Percentiles rank a stretch among this genome's conserved stretches.
Evolutionary conservation across 2,797 vertebrate genomes (phyloP).

Genomic region (Podarcis lilfordi): DNA sequence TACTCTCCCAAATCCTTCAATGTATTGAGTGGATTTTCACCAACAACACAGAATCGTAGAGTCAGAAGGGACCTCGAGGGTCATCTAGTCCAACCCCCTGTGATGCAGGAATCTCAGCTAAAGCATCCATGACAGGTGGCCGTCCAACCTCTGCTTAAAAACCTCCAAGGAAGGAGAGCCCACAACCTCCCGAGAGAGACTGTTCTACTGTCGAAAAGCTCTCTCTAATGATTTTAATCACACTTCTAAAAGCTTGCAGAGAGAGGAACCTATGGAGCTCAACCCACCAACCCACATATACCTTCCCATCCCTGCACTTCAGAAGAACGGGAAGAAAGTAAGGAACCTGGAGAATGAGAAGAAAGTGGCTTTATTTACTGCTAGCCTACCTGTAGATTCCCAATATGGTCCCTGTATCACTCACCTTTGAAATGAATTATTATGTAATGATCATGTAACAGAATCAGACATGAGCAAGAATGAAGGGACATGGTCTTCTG

Average conservation of each 20-base stretch:
- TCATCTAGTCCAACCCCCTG: too few relatives aligned
- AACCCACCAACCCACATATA: not conserved
- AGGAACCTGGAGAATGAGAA: constrained; percentile 31
- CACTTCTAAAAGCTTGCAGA: not conserved
- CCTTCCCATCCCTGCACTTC: not conserved
- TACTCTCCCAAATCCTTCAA: not conserved
- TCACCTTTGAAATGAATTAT: constrained; percentile 52
- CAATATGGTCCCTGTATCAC: constrained; percentile 48
- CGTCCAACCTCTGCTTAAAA: too few relatives aligned
- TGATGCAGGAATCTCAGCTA: too few relatives aligned
- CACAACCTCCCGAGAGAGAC: too few relatives aligned
- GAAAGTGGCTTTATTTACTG: constrained; percentile 22
- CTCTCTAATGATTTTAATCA: not conserved
- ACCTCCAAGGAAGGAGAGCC: too few relatives aligned
- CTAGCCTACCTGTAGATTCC: constrained; percentile 44
- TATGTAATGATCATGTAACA: constrained; percentile 48
- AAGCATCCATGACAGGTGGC: too few relatives aligned
- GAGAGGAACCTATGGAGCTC: not conserved
- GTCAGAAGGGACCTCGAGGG: too few relatives aligned
- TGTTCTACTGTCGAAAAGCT: too few relatives aligned
- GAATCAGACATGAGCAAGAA: constrained; percentile 19
- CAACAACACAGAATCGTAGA: not conserved
- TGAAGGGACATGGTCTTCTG: constrained; percentile 19
- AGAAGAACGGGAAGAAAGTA: not conserved
- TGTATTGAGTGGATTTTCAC: not conserved